Evolutionary conservation across 2,797 vertebrate species (phyloP), one percentile per base, ranked within the genome.

Genomic region (Clarias pachynema): DNA sequence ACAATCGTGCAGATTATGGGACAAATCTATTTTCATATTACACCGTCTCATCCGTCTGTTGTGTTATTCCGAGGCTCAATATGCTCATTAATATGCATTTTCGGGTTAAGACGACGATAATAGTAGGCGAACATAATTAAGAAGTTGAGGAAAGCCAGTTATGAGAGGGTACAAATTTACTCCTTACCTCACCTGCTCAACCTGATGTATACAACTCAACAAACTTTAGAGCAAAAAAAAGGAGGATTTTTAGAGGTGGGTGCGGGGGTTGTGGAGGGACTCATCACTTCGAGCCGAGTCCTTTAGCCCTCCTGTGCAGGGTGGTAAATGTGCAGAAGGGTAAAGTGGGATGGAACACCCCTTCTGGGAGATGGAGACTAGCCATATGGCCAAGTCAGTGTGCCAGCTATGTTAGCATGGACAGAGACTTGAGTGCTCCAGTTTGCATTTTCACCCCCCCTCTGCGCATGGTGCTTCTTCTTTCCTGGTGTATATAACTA

Each of bases 271-370:
- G 85, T 84, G 84, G 89, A 81, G 62, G 62, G 40, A 86, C 87
- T 91, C 89, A 90, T 92, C 89, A 91, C 89, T 92, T 89, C 89
- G 86, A 90, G 86, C 89, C 87, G 89, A 92, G 90, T 90, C 89
- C 86, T 90, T 89, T 89, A 88, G 89, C 89, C 89, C 89, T 90
- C 86, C 87, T 89, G 89, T 84, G 89, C 84, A 86, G 89, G 89
- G 89, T 90, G 90, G 91, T 91, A 91, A 91, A 91, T 91, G 88
- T 91, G 89, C 89, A 89, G 87, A 87, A 87, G 89, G 88, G 89
- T 90, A 89, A 87, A 88, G 87, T 85, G 90, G 91, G 89, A 91
- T 90, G 83, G 90, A 89, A 90, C 90, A 89, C 86, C 89, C 88
- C 91, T 90, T 90, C 86, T 89, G 91, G 91, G 91, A 91, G 75